Conservation (phyloP, 2,888 invertebrate species). For the Chaetogeoica ovagalla region DNA sequence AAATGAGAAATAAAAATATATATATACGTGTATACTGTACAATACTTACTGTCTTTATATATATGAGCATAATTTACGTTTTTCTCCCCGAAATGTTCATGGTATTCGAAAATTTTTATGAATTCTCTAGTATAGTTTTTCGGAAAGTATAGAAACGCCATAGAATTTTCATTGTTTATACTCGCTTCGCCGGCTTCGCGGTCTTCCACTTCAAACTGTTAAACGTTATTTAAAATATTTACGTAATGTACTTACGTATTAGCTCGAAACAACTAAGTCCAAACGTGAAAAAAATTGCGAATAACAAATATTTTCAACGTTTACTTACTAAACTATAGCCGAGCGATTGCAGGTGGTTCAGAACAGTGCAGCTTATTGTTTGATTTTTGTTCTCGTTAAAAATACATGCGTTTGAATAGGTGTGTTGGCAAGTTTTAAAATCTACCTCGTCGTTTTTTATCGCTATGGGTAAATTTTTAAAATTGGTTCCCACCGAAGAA, state of each 20-base stretch:
- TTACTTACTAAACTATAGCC: conserved; percentile 31
- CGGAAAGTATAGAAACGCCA: conserved; percentile 37
- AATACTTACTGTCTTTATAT: conserved; percentile 30
- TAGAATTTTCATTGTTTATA: neutral
- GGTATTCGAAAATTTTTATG: neutral
- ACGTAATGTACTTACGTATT: too few species aligned
- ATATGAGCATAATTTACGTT: conserved; percentile 8
- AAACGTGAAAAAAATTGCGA: too few species aligned
- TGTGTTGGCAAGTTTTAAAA: conserved; percentile 3
- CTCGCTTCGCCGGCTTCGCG: neutral
- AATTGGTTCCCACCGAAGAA: conserved; percentile 60
- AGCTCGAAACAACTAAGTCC: too few species aligned
- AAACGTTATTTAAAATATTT: neutral
- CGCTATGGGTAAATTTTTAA: conserved; percentile 59
- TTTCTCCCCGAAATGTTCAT: neutral
- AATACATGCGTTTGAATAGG: conserved; percentile 5
- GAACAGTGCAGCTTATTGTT: conserved; percentile 23
- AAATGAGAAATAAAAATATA: neutral
- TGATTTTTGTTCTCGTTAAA: neutral
- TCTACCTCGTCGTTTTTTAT: conserved; percentile 60
- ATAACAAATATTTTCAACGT: too few species aligned
- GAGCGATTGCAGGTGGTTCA: conserved; percentile 6
- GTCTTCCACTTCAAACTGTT: conserved; percentile 17
- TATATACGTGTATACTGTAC: too few species aligned
- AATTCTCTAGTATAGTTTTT: conserved; percentile 24